phyloP scores from a whole-genome alignment of 2,888 invertebrate genomes.

The Cataglyphis altisquamis region DNA sequence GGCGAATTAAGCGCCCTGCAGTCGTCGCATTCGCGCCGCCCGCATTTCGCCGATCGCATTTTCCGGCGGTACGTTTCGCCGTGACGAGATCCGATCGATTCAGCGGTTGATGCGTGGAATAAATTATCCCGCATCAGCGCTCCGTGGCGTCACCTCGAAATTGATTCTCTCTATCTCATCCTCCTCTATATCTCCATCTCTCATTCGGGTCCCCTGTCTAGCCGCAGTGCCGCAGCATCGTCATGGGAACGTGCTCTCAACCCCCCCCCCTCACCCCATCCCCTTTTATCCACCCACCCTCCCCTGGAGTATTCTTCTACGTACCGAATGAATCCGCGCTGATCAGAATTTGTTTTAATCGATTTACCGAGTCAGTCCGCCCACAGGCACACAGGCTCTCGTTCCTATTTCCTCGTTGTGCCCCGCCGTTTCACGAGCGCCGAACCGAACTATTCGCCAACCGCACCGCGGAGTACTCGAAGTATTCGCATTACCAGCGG shows the following conservation, averaged over 20 bases:
- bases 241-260: constrained; percentile 53
- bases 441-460: constrained; percentile 58
- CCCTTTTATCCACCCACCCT: neutral
- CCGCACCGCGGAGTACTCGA: constrained; percentile 54
- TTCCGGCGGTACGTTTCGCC: constrained; percentile 44
- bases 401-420: neutral
- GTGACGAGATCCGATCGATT: constrained; percentile 54
- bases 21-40: constrained; percentile 50
- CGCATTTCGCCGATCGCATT: constrained; percentile 56
- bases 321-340: constrained; percentile 56
- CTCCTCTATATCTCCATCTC: constrained; percentile 52
- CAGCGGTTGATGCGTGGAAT: constrained; percentile 47
- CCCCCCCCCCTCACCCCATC: neutral
- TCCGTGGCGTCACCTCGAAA: constrained; percentile 54
- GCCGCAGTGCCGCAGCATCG: constrained; percentile 54
- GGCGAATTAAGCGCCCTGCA: constrained; percentile 47
- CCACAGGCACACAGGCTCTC: neutral
- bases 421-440: constrained; percentile 45
- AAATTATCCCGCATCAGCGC: constrained; percentile 54
- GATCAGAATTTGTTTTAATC: constrained; percentile 58
- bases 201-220: constrained; percentile 52
- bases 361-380: constrained; percentile 53
- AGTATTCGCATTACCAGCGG: constrained; percentile 54
- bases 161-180: constrained; percentile 49
- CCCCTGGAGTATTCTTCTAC: constrained; percentile 47